Percentiles rank a stretch among this genome's conserved stretches.
Conservation (phyloP, 2,113 vertebrate species). For the Egretta garzetta region DNA sequence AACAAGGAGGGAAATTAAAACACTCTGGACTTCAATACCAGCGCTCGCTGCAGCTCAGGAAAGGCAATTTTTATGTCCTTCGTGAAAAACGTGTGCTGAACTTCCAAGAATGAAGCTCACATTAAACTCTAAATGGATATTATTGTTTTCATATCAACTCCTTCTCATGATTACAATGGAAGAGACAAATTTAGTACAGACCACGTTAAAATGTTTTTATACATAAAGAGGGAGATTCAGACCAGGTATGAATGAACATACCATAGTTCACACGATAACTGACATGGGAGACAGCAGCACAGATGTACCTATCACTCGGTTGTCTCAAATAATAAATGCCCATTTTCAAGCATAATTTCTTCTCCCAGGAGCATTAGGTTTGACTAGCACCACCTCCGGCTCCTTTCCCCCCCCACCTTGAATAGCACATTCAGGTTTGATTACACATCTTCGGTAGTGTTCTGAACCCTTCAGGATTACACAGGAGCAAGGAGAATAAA, state of each 20-base stretch:
- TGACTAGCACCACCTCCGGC: neutral
- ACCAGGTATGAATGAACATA: neutral
- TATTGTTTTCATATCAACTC: neutral
- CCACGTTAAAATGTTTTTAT: neutral
- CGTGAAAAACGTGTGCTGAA: neutral
- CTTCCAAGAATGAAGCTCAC: neutral
- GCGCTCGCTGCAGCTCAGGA: accelerated
- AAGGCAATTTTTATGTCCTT: neutral
- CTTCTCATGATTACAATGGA: neutral
- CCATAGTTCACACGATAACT: neutral
- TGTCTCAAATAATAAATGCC: neutral
- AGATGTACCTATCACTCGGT: neutral
- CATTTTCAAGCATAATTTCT: neutral
- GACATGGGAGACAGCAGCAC: neutral
- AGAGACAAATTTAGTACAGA: neutral
- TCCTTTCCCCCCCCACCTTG: neutral
- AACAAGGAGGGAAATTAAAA: neutral
- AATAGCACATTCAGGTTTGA: neutral
- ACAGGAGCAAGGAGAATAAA: neutral
- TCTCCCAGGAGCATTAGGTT: neutral
- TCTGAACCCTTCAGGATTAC: neutral
- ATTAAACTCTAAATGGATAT: neutral
- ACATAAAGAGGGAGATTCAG: neutral
- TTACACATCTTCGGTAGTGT: neutral
- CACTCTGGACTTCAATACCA: neutral